Evolutionary conservation across 1,140 invertebrate genomes (phyloP).

Genomic region (Polyergus mexicanus): DNA sequence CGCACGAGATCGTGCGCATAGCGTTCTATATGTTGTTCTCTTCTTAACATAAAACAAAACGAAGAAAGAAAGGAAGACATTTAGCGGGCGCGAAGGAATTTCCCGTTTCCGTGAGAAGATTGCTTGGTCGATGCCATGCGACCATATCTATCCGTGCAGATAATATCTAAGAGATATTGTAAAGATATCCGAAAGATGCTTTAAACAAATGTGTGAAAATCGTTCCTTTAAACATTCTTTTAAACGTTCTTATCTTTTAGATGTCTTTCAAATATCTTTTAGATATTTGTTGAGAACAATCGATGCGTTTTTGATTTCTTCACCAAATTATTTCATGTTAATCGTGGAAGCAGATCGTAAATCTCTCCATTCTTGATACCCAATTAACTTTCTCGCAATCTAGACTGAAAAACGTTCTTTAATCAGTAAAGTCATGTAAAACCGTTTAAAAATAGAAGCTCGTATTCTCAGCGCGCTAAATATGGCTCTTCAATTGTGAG

Average conservation of each 20-base stretch:
- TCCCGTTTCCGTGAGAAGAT: not conserved
- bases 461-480: conserved; percentile 1
- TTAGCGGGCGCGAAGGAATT: conserved; percentile 11
- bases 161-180: not conserved
- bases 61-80: conserved; percentile 42
- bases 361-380: conserved; percentile 26
- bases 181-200: not conserved
- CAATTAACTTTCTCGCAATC: conserved; percentile 43
- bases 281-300: not conserved
- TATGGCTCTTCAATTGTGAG: not conserved
- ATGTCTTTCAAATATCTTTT: not conserved
- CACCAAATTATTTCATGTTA: conserved; percentile 15
- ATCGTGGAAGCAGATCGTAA: not conserved
- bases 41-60: conserved; percentile 25
- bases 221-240: not conserved
- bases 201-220: not conserved
- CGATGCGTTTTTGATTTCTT: conserved; percentile 26
- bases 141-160: not conserved
- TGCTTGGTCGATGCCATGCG: not conserved
- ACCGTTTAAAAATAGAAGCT: conserved; percentile 17
- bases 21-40: conserved; percentile 45
- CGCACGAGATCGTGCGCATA: conserved; percentile 40
- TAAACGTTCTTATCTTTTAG: not conserved
- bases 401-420: conserved; percentile 44
- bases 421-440: conserved; percentile 41